A percentile compares a stretch with the other conserved stretches of the same genome.
Evolutionary conservation across 2,113 vertebrate species (phyloP).

Genomic region (Podilymbus podiceps): DNA sequence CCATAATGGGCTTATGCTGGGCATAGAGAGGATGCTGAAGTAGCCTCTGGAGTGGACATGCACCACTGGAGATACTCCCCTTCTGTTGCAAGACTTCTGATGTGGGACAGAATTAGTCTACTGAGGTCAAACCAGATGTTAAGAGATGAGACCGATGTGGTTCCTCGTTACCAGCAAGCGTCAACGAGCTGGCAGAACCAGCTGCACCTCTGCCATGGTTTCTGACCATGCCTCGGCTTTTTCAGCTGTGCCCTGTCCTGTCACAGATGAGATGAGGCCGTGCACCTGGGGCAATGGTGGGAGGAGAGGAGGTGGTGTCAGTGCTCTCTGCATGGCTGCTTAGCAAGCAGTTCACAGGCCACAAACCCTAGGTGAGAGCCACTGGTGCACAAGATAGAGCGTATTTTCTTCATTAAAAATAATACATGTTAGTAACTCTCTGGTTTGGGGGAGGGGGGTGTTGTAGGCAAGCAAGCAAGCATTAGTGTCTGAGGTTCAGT

Average conservation of each 20-base stretch:
- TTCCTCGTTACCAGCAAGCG: not conserved
- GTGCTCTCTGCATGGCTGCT: not conserved
- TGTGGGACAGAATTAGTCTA: not conserved
- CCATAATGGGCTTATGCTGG: not conserved
- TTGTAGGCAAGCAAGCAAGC: not conserved
- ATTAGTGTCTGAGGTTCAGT: not conserved
- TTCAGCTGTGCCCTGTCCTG: not conserved
- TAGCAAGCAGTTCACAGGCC: not conserved
- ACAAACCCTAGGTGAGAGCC: not conserved
- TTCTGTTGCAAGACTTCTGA: not conserved
- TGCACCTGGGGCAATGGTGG: fast-evolving
- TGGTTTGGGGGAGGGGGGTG: not conserved
- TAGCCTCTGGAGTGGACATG: not conserved
- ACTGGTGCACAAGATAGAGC: not conserved
- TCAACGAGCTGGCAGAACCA: not conserved
- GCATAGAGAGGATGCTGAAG: not conserved
- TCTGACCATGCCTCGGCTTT: not conserved
- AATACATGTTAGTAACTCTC: not conserved
- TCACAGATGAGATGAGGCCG: not conserved
- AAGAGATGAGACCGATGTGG: not conserved
- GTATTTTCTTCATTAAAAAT: not conserved
- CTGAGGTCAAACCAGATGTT: not conserved
- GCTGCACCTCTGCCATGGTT: not conserved
- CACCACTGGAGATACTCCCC: not conserved
- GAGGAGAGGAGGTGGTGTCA: not conserved